Evolutionary conservation across 1,140 invertebrate species (phyloP), one percentile per base, ranked within the genome.

Genomic region (Drosophila asahinai): DNA sequence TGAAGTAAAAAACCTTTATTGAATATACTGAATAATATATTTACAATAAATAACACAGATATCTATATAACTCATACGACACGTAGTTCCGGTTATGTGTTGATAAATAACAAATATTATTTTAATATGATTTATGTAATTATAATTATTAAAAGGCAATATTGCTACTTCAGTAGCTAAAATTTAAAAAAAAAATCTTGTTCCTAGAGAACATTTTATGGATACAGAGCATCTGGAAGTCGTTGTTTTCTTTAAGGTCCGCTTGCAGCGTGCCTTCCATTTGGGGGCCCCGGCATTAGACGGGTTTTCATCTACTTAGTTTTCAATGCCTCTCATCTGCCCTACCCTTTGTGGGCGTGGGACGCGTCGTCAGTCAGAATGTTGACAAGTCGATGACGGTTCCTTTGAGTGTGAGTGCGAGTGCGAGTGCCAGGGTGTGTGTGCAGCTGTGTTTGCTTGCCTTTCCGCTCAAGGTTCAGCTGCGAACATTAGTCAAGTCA

Each of bases 401-500:
- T 71, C n/a, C 47, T 17, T 25, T 42, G 40, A 17, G 40, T 62
- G 45, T 33, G 36, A 17, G 63, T 57, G 19, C 27, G 33, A 14
- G 60, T 52, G n/a, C 33, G 9, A 49, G 25, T 47, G 22, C 3
- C 22, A 25, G 22, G 22, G 48, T 72, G 47, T 67, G 52, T 68
- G 59, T 71, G 66, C 11, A 36, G 9, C 33, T 73, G 67, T 62
- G 76, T 65, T 54, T 49, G 67, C 64, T 42, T 59, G 33, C 55
- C 48, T 42, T 43, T 51, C 49, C 47, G 27, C 55, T 61, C 61
- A 73, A 75, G 68, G 61, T 61, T 80, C 43, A 80, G 78, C 78
- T 72, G 54, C 51, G 80, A 90, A 79, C 86, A 83, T 87, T 87
- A 81, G 83, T 87, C 83, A 66, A 87, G 83, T 65, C 73, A 83